These are phyloP conservation scores for Austrofundulus limnaeus DNA, from an alignment of 2,113 vertebrate genomes.

Conservation along the genomic window DNA sequence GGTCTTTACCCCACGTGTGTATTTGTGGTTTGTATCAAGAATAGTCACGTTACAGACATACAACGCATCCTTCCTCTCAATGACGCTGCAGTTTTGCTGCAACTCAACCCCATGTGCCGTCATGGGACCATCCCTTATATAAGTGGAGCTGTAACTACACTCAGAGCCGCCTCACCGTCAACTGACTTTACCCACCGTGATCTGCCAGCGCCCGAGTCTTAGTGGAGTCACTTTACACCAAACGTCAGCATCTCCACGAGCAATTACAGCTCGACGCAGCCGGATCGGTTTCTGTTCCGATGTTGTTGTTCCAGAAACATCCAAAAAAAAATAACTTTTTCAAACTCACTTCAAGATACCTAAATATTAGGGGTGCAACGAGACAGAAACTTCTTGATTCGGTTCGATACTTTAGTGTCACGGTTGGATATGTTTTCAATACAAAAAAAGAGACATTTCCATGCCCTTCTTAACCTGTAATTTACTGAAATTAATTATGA, in stretches of 20 bases:
- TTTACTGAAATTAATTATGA: no score
- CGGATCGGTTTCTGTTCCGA: constrained; percentile 17
- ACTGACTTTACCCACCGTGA: constrained; percentile 35
- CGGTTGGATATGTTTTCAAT: no score
- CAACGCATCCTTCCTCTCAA: constrained; percentile 12
- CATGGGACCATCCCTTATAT: constrained; percentile 28
- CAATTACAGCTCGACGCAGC: constrained; percentile 25
- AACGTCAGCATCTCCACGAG: constrained; percentile 27
- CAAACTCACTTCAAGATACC: constrained; percentile 2
- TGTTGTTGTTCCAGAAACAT: constrained; percentile 36
- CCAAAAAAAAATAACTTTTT: background rate
- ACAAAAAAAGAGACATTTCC: no score
- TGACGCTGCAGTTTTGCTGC: constrained; percentile 21
- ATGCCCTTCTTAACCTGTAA: no score
- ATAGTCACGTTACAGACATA: constrained; percentile 1
- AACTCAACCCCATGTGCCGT: constrained; percentile 35
- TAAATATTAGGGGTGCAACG: no score
- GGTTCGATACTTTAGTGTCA: no score
- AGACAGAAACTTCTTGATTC: no score
- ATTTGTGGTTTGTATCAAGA: background rate
- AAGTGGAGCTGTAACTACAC: constrained; percentile 43
- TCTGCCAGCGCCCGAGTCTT: background rate
- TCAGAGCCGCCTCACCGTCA: constrained; percentile 44
- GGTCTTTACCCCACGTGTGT: background rate
- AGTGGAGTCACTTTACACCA: constrained; percentile 44